These are phyloP conservation scores for Bos indicus DNA, from an alignment of 2,113 vertebrate genomes.

Conservation along the genomic window DNA sequence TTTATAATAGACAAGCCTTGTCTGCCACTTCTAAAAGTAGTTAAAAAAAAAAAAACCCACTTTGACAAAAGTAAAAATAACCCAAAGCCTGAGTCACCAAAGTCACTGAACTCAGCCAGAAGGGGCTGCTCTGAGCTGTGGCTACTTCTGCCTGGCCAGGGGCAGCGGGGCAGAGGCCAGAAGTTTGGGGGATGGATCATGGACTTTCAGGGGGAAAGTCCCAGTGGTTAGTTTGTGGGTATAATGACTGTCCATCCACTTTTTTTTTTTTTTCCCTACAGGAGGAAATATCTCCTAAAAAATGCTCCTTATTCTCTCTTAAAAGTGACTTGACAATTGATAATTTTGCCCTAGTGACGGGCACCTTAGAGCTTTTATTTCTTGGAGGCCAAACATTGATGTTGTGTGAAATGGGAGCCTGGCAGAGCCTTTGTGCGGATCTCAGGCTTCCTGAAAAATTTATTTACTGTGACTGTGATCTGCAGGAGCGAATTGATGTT, in stretches of 20 bases:
- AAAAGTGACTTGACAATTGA: slow-evolving; percentile 69
- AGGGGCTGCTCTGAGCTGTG: not conserved
- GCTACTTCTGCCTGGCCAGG: not conserved
- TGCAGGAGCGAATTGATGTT: slow-evolving; percentile 80
- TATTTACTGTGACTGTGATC: slow-evolving; percentile 83
- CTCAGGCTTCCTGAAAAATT: slow-evolving; percentile 82
- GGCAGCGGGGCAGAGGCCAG: not conserved
- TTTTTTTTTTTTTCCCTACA: not conserved
- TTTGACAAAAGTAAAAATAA: slow-evolving; percentile 71
- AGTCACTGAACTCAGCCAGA: slow-evolving; percentile 48
- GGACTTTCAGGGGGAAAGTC: fast-evolving
- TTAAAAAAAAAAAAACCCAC: slow-evolving; percentile 23
- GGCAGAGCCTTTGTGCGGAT: slow-evolving; percentile 79
- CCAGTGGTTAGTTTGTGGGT: not conserved
- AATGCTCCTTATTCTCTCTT: not conserved
- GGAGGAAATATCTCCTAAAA: not conserved
- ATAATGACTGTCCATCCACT: not conserved
- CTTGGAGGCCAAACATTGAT: slow-evolving; percentile 77
- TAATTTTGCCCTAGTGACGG: slow-evolving; percentile 73
- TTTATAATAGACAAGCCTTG: slow-evolving; percentile 68
- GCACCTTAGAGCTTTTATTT: slow-evolving; percentile 79
- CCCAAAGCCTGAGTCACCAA: slow-evolving; percentile 30
- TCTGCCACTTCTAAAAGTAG: slow-evolving; percentile 70
- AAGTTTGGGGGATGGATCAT: not conserved
- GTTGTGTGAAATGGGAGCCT: slow-evolving; percentile 80